A percentile compares a stretch with the other conserved stretches of the same genome.
Evolutionary conservation across 2,888 invertebrate genomes (phyloP).

Genomic region (Drosophila peninsularis): DNA sequence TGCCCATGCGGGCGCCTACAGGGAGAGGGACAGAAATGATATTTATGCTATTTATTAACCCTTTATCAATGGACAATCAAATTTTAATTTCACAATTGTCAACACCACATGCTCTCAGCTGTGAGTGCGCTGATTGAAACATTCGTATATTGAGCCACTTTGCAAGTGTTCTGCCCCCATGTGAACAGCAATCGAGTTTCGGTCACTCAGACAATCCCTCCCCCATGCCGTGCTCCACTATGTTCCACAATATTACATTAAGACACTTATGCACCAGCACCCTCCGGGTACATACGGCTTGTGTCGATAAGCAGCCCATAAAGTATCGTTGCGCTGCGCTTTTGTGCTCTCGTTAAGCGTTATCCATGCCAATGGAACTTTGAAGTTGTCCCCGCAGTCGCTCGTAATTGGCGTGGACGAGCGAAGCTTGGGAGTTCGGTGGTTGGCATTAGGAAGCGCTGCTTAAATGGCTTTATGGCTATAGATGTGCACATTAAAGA

Average conservation of each 20-base stretch:
- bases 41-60: constrained; percentile 50
- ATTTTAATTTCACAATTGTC: constrained; percentile 56
- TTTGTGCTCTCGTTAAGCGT: constrained; percentile 66
- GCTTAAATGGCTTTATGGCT: constrained; percentile 38
- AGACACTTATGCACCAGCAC: constrained; percentile 38
- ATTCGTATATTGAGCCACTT: constrained; percentile 20
- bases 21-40: not conserved
- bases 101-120: too few relatives aligned
- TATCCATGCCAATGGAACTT: constrained; percentile 50
- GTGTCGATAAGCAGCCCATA: constrained; percentile 66
- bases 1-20: constrained; percentile 33
- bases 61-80: constrained; percentile 59
- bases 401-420: constrained; percentile 62
- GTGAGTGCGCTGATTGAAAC: too few relatives aligned
- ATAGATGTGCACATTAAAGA: constrained; percentile 45
- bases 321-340: constrained; percentile 66
- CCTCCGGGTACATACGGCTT: constrained; percentile 39
- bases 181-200: constrained; percentile 31
- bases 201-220: not conserved
- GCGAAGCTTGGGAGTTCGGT: constrained; percentile 29
- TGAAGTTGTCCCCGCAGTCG: constrained; percentile 28
- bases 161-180: constrained; percentile 56
- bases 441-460: constrained; percentile 41
- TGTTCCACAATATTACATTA: constrained; percentile 26
- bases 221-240: not conserved